Conservation (phyloP, 2,888 invertebrate genomes). For the Leucozona laternaria region DNA sequence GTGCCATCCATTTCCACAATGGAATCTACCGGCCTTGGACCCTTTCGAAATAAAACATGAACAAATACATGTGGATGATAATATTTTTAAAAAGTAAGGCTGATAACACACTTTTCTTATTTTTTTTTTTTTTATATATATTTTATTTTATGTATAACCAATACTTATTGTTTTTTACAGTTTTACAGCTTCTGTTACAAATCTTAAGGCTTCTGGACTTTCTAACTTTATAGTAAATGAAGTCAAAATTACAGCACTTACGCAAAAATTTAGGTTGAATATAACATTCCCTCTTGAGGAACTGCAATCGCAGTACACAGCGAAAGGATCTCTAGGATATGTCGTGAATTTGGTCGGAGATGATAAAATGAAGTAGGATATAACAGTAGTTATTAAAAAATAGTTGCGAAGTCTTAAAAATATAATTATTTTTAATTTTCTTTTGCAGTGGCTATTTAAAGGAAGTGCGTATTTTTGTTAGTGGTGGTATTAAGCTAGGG, state of each 20-base stretch:
- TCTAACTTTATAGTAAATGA: slow-evolving; percentile 58
- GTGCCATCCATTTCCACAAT: slow-evolving; percentile 81
- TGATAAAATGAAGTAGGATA: slow-evolving; percentile 79
- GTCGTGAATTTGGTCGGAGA: slow-evolving; percentile 80
- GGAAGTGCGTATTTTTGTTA: slow-evolving; percentile 76
- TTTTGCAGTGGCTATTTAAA: slow-evolving; percentile 77
- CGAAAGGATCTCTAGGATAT: slow-evolving; percentile 80
- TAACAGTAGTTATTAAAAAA: not conserved
- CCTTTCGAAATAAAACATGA: slow-evolving; percentile 76
- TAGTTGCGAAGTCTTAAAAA: not conserved
- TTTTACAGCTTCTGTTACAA: slow-evolving; percentile 60
- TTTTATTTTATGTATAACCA: not conserved
- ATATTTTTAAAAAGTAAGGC: slow-evolving; percentile 43
- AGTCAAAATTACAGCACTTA: slow-evolving; percentile 39
- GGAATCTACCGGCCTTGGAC: slow-evolving; percentile 80
- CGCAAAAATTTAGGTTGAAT: slow-evolving; percentile 45
- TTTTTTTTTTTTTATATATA: no score
- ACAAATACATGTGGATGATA: slow-evolving; percentile 58
- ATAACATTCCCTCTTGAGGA: slow-evolving; percentile 37
- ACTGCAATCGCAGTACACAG: slow-evolving; percentile 79
- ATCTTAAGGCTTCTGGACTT: slow-evolving; percentile 40
- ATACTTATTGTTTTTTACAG: no score
- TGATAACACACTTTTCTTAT: not conserved
- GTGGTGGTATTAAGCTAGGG: slow-evolving; percentile 77
- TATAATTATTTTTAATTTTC: not conserved